Conservation (phyloP, 2,888 invertebrate species). For the Clitarchus hookeri region DNA sequence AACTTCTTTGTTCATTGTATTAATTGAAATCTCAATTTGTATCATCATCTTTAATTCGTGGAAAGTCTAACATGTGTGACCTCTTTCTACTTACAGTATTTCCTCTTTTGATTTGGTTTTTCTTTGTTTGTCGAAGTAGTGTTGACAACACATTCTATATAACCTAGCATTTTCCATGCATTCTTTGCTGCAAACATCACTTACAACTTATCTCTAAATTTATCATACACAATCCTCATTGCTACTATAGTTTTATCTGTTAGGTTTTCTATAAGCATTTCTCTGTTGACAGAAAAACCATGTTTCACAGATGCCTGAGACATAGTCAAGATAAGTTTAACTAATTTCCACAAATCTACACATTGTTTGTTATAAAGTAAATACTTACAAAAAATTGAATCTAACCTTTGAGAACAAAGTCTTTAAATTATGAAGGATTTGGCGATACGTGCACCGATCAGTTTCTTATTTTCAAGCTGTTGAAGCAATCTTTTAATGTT, state of each 20-base stretch:
- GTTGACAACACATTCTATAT: not conserved
- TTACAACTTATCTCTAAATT: conserved; percentile 18
- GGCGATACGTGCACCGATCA: not conserved
- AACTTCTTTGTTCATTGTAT: too few species aligned
- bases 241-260: conserved; percentile 18
- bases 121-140: too few species aligned
- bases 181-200: conserved; percentile 18
- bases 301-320: not conserved
- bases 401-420: conserved; percentile 21
- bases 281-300: conserved; percentile 3
- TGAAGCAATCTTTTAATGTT: conserved; percentile 24
- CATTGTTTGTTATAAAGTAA: not conserved
- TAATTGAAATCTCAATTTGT: too few species aligned
- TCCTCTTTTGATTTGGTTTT: too few species aligned
- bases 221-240: conserved; percentile 23
- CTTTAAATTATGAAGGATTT: not conserved
- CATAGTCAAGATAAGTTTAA: not conserved
- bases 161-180: not conserved
- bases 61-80: too few species aligned
- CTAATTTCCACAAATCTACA: conserved; percentile 1
- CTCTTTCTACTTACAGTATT: too few species aligned
- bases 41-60: too few species aligned
- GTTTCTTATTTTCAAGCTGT: conserved; percentile 3
- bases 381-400: conserved; percentile 6
- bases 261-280: conserved; percentile 14